Evolutionary conservation across 2,797 vertebrate genomes (phyloP), one percentile per base, ranked within the genome.

Genomic region (Poecilia gillii): DNA sequence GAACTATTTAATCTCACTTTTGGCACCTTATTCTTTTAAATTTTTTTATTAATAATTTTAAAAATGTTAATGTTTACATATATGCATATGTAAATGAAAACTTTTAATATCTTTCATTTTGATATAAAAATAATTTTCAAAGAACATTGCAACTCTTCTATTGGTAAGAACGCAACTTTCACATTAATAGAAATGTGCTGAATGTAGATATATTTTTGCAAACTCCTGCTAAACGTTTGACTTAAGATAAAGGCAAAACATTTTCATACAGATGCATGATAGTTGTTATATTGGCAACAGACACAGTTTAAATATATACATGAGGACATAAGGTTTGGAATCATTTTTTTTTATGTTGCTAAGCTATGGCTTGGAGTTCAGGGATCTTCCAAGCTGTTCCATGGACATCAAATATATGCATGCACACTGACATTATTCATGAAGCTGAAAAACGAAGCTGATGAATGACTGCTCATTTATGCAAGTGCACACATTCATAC

Each of bases 341-440:
- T 84, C 57, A 73, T 84, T 87, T 85, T 68, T 25, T 55, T 84
- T 20, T 1, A 81, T 91, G 89, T 87, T 90, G 88, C 94, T 91
- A 87, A 81, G 88, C 85, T 93, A 80, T 84, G 77, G 93, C 87
- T 85, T 82, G 88, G 85, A 88, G 81, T 84, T 83, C 75, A 64
- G 53, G 85, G 83, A 85, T 81, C 66, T 72, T 80, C 45, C 46
- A 73, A 81, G 84, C 85, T 89, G 82, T 89, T 71, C 80, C 81
- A 73, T 75, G 85, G 79, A 85, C 84, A 76, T 91, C 86, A 90
- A 88, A 89, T 88, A 89, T 87, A 94, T 90, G 87, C 87, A 83
- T 83, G 78, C 78, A 88, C 81, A 85, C 73, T 75, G 88, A 91
- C 89, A 94, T 95, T 94, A 95, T 94, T 95, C 91, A 95, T 93